Evolutionary conservation across 1,140 invertebrate species (phyloP), one percentile per base, ranked within the genome.

Genomic region (Holcopasites calliopsidis): DNA sequence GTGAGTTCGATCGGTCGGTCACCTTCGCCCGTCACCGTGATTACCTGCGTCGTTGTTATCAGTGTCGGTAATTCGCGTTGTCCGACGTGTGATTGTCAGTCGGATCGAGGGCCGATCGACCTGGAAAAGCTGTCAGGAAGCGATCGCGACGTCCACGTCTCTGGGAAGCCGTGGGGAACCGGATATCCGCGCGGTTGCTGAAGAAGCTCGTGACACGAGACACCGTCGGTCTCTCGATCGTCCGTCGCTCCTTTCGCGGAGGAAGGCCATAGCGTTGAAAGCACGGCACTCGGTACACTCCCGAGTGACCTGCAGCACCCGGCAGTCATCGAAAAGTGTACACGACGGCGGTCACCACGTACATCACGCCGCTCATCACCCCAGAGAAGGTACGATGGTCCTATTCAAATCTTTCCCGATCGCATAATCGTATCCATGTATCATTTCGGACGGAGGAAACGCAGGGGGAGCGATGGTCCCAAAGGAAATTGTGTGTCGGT

Each of bases 341-440:
- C 90, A 92, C 89, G 77, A 92, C 91, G 90, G 91, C 91, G 87
- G 90, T 92, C 90, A 91, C 90, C 64, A 92, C 91, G 89, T 91
- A 91, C 84, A 91, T 92, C 89, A 90, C 91, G 74, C 91, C 91
- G 83, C 88, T 91, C 83, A 91, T 92, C 89, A 91, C 90, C 86
- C 87, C 91, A 81, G 89, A 91, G 87, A 92, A 92, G 91, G 91
- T 92, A 91, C 82, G 62, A 58, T 83, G 66, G 60, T 38, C 33
- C 11, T 33, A 60, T 49, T 69, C 23, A 61, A 58, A 61, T 54
- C 28, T 60, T 50, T 75, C 2, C 5, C 10, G n/a, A n/a, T n/a
- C 18, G 18, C 18, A 21, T 13, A 42, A 42, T 38, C 23, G 16
- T 33, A 10, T 38, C 44, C 18, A n/a, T n/a, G 1, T 57, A 35